These are phyloP conservation scores for Gastrophysa polygoni DNA, from an alignment of 2,888 invertebrate genomes.

Conservation along the genomic window DNA sequence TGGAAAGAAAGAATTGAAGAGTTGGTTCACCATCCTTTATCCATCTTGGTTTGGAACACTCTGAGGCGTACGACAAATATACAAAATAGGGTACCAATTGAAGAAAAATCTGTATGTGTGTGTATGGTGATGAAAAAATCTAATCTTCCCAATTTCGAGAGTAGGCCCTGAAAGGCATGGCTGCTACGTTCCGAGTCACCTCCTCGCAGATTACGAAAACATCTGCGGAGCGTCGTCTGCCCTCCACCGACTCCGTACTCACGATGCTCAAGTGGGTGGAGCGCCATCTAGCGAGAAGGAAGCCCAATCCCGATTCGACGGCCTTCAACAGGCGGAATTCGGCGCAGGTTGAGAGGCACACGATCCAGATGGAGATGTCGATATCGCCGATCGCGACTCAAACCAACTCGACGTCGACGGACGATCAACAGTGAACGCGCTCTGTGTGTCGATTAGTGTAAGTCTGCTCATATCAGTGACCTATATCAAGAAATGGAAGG, in stretches of 20 bases:
- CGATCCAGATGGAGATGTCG: slow-evolving; percentile 72
- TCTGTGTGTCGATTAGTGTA: not conserved
- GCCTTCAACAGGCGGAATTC: slow-evolving; percentile 65
- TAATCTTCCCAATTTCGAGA: not conserved
- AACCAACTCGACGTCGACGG: not conserved
- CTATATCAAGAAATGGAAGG: no score
- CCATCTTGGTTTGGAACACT: no score
- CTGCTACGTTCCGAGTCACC: slow-evolving; percentile 88
- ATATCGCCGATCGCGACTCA: slow-evolving; percentile 19
- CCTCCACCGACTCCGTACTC: slow-evolving; percentile 87
- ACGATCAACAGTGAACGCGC: not conserved
- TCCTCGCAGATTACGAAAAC: slow-evolving; percentile 85
- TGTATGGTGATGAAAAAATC: not conserved
- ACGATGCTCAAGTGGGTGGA: slow-evolving; percentile 92
- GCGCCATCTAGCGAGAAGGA: slow-evolving; percentile 78
- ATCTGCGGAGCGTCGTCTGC: slow-evolving; percentile 83
- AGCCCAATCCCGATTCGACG: slow-evolving; percentile 63
- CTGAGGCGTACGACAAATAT: no score
- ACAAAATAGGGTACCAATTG: no score
- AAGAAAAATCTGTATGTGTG: no score
- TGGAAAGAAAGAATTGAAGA: no score
- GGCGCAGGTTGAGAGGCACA: slow-evolving; percentile 67
- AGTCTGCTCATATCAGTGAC: no score
- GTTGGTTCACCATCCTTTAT: no score
- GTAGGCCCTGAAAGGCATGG: slow-evolving; percentile 90